Evolutionary conservation across 2,888 invertebrate species (phyloP).

Genomic region (Exephanes ischioxanthus): DNA sequence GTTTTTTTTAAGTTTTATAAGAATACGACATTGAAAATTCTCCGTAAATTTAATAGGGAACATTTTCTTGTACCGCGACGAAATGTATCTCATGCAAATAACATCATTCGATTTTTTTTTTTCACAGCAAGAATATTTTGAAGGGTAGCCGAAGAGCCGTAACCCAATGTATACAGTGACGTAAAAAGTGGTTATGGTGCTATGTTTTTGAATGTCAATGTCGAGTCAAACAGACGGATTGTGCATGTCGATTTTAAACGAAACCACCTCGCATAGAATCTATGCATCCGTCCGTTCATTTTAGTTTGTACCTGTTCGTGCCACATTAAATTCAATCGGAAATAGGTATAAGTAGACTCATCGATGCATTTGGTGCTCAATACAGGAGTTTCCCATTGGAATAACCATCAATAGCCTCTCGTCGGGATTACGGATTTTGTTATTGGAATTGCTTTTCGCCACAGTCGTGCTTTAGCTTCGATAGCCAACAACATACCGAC

Average conservation of each 20-base stretch:
- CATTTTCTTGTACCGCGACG: background rate
- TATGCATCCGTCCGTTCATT: background rate
- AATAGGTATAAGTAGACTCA: background rate
- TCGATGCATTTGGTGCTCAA: background rate
- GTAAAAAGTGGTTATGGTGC: background rate
- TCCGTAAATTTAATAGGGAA: background rate
- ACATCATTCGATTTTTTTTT: background rate
- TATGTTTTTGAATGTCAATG: background rate
- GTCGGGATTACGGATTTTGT: background rate
- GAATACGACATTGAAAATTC: background rate
- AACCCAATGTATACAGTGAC: background rate
- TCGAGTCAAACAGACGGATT: background rate
- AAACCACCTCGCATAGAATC: background rate
- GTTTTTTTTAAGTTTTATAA: background rate
- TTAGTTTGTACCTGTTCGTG: background rate
- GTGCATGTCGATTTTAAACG: background rate
- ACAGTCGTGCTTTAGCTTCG: background rate
- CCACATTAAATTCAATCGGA: background rate
- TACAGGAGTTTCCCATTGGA: background rate
- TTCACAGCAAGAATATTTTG: no score
- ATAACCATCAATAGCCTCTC: background rate
- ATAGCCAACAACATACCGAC: conserved; percentile 1
- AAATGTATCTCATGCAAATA: background rate
- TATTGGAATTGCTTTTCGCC: conserved; percentile 3
- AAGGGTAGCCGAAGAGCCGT: no score